Evolutionary conservation across 2,797 vertebrate species (phyloP).

Genomic region (Rhabdophis nuchalis): DNA sequence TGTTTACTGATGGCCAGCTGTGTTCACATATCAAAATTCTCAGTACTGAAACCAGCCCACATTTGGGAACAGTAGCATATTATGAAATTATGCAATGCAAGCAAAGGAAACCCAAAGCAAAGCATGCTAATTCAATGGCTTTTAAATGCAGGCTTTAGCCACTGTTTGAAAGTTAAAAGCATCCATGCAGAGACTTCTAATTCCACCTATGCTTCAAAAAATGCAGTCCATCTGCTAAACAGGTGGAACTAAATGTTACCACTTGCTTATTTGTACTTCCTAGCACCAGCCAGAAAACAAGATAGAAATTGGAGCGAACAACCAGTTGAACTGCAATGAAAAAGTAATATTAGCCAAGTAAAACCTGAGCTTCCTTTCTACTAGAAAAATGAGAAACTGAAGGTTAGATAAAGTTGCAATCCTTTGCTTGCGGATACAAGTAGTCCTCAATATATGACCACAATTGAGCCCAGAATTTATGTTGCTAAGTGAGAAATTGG

Average conservation of each 20-base stretch:
- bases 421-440: not conserved
- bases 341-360: not conserved
- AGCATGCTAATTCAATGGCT: not conserved
- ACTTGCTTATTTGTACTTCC: not conserved
- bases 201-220: rapidly evolving
- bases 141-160: constrained; percentile 6
- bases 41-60: not conserved
- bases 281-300: constrained; percentile 34
- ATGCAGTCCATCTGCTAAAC: constrained; percentile 16
- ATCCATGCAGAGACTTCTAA: not conserved
- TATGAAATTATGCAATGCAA: not conserved
- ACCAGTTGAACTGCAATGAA: not conserved
- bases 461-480: not conserved
- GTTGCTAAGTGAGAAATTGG: not conserved
- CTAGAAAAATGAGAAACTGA: not conserved
- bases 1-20: not conserved
- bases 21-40: not conserved
- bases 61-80: not conserved
- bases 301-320: constrained; percentile 3
- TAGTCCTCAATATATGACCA: not conserved
- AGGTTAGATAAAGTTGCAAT: not conserved
- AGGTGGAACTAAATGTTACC: constrained; percentile 17
- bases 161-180: not conserved
- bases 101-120: not conserved
- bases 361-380: not conserved